Base-by-base conservation (phyloP, 2,888 invertebrate genomes). In the Leucozona laternaria region DNA sequence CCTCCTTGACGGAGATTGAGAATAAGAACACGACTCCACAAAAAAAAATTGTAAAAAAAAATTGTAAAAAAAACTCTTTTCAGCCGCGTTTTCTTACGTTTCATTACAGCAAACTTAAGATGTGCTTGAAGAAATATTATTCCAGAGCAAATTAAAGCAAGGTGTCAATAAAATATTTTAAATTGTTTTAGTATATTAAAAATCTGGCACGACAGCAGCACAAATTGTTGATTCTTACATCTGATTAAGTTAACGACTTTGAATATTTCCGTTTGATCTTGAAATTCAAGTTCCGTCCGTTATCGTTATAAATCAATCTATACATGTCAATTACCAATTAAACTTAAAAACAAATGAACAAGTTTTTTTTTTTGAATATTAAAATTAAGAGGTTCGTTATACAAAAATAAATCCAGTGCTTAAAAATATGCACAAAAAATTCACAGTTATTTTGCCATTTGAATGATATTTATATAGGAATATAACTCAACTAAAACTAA, bases 381-480 rank as follows among this genome's bases (percentile, higher is more conserved):
- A 1, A 60, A 37, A 13, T 15, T 15, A 8, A 40, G 8, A 37
- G 15, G 22, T 22, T 62, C 4, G 43, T 13, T 20, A 45, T 17
- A 45, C 17, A 17, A 57, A 57, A 3, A 17, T 17, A 22, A 28
- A 15, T 28, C 13, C 50, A 22, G 6, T 50, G 11, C 50, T 25
- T 25, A 25, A 11, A 34, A 8, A 20, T 22, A 58, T 43, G 6
- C n/a, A 11, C 2, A 45, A 64, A 45, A 37, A 28, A 45, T 20
- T 15, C 13, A 22, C 48, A 20, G 66, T 66, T 66, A 62, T 62
- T 28, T 62, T 37, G 22, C 15, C 40, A 13, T 43, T 43, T 43
- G n/a, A 4, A 43, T 43, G 43, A 15, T 37, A 34, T 31, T 11
- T 10, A 40, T 6, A 22, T 20, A 37, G 6, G 1, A 10, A 22